Evolutionary conservation across 1,140 invertebrate genomes (phyloP).

Genomic region (Heliconius himera): DNA sequence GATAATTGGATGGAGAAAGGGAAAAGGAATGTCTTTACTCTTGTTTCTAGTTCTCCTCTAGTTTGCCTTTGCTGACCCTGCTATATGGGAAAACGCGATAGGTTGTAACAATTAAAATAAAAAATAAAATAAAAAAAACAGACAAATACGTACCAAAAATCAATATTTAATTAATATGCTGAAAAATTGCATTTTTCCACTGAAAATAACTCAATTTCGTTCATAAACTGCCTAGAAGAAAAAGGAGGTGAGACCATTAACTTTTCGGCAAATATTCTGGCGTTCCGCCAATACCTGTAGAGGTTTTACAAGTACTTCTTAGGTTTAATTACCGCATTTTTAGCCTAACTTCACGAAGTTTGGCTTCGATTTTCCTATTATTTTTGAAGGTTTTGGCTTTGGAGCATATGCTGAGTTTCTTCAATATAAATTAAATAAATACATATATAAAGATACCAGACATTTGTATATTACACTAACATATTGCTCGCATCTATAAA

Average conservation of each 20-base stretch:
- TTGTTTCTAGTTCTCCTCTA: too few relatives aligned
- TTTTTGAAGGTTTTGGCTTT: not conserved
- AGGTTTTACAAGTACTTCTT: conserved; percentile 25
- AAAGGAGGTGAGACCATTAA: conserved; percentile 27
- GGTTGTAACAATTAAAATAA: too few relatives aligned
- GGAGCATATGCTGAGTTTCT: not conserved
- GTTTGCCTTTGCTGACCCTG: too few relatives aligned
- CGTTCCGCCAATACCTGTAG: conserved; percentile 28
- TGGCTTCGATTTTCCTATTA: not conserved
- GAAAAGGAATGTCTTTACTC: too few relatives aligned
- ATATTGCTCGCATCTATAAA: too few relatives aligned
- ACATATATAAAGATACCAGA: not conserved
- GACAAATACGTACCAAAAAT: too few relatives aligned
- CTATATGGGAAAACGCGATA: too few relatives aligned
- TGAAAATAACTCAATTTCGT: not conserved
- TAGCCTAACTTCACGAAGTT: not conserved
- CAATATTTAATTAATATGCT: not conserved
- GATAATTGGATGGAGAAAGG: too few relatives aligned
- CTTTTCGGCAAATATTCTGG: conserved; percentile 32
- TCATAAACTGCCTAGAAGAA: conserved; percentile 15
- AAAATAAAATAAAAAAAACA: too few relatives aligned
- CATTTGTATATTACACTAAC: too few relatives aligned
- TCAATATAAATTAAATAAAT: not conserved
- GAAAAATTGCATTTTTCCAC: not conserved
- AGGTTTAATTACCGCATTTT: conserved; percentile 30